Evolutionary conservation across 2,888 invertebrate genomes (phyloP).

Genomic region (Plebejus anna): DNA sequence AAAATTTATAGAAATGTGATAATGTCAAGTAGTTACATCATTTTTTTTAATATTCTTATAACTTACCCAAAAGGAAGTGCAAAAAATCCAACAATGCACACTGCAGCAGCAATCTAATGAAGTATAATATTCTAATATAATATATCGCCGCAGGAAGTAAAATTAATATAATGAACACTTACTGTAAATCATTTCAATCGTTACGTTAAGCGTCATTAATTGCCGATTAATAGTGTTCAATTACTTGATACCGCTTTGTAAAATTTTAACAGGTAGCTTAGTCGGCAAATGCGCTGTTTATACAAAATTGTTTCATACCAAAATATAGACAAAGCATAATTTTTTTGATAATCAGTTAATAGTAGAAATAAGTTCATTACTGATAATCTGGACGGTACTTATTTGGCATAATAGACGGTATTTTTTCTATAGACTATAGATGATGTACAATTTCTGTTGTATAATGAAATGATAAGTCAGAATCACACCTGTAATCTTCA

Average conservation of each 20-base stretch:
- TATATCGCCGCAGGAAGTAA: slow-evolving; percentile 1
- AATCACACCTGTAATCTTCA: too few species aligned
- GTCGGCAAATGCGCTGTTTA: background rate
- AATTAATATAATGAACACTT: background rate
- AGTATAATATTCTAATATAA: slow-evolving; percentile 17
- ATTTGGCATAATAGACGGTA: too few species aligned
- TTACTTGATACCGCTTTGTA: background rate
- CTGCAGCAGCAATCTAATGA: background rate
- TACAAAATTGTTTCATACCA: background rate
- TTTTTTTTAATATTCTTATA: background rate
- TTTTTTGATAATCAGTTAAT: too few species aligned
- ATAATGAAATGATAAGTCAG: too few species aligned
- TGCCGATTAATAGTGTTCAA: slow-evolving; percentile 8
- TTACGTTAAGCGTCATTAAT: slow-evolving; percentile 19
- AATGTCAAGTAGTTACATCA: background rate
- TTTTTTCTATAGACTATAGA: too few species aligned
- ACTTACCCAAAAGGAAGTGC: background rate
- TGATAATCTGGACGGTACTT: too few species aligned
- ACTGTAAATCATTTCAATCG: background rate
- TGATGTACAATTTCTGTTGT: too few species aligned
- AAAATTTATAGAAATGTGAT: background rate
- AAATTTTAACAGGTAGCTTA: background rate
- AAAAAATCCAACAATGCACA: background rate
- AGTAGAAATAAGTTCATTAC: too few species aligned
- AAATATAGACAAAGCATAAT: too few species aligned